Evolutionary conservation across 1,140 invertebrate genomes (phyloP), one percentile per base, ranked within the genome.

Genomic region (Drosophila setifemur): DNA sequence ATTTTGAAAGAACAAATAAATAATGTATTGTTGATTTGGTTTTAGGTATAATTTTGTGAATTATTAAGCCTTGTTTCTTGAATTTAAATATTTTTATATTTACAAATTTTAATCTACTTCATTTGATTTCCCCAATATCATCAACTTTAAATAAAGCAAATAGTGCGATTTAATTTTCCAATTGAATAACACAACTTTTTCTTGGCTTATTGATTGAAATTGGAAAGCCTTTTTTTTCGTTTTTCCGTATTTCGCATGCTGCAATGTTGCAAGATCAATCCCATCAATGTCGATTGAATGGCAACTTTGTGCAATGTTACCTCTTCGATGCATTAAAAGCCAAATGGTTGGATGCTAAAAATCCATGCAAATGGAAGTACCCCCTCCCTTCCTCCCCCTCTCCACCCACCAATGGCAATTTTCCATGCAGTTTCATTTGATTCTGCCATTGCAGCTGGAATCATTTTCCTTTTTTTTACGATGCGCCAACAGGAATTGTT

Each of bases 401-500:
- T 5, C 37, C 26, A 19, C 61, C 50, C 14, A 45, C 54, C 61
- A 55, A 45, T 44, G 58, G 66, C 76, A 81, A 81, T 81, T 81
- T 81, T 81, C 71, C 76, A 55, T 81, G 77, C 76, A 81, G 61
- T 81, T 77, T 76, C 67, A 76, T 76, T 76, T 44, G 47, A 64
- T 37, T 64, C 60, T 63, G 43, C 43, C n/a, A 28, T 23, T 74
- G 58, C 61, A 45, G 12, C 26, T 39, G 43, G 44, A 60, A 44
- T 33, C 26, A 31, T 49, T 37, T 58, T 73, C 55, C 76, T 73
- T 75, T 58, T 73, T 60, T 82, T 73, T 75, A 68, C 54, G 72
- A 72, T 79, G 44, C 75, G 37, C 52, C 64, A 71, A 71, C 48
- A 53, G 53, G 44, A 66, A 57, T 70, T 58, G 66, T 54, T 60